Base-by-base conservation (phyloP, 1,140 invertebrate species). In the Aradophagus sp. region DNA sequence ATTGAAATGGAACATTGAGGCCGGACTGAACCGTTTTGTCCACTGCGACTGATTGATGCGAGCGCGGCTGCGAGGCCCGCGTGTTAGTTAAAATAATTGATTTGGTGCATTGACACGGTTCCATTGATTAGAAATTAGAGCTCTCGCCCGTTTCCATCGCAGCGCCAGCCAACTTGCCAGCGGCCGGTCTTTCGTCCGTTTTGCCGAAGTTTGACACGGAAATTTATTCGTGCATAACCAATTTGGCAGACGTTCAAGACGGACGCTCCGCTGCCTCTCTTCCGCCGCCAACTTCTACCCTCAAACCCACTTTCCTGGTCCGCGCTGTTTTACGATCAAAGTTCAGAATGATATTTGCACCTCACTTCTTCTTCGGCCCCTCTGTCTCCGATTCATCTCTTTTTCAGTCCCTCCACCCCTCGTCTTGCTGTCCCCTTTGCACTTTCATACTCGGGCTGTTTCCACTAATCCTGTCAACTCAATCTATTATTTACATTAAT, bases 161-260 rank as follows among this genome's bases (percentile, higher is more conserved):
- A 63, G 45, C 41, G 39, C n/a, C n/a, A n/a, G 48, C 47, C 42
- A 66, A 65, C 55, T 69, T 66, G 68, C 65, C 39, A 63, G 62
- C 58, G 48, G 62, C 48, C 63, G 67, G 47, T 71, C 62, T 61
- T 58, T 61, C 63, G 61, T 66, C 67, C 65, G 68, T 79, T 75
- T 77, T 56, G 61, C 56, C 73, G 39, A 70, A 81, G 76, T 83
- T 83, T 82, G 81, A 83, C 81, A 81, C 82, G 79, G 74, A 82
- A 84, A 84, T 84, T 83, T 82, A 83, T 81, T 84, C 81, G 78
- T 73, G 81, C 78, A 82, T 84, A 82, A 83, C 80, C 77, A 80
- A 82, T 83, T 83, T 82, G 83, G 82, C 81, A 77, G 73, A 70
- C 74, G 71, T 81, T 82, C 81, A 84, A 84, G 76, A 80, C 72